Percentiles rank a stretch among this genome's conserved stretches.
Evolutionary conservation across 53 echinoderm and acorn worm species (phyloP).

Genomic region (Mesocentrotus franciscanus): DNA sequence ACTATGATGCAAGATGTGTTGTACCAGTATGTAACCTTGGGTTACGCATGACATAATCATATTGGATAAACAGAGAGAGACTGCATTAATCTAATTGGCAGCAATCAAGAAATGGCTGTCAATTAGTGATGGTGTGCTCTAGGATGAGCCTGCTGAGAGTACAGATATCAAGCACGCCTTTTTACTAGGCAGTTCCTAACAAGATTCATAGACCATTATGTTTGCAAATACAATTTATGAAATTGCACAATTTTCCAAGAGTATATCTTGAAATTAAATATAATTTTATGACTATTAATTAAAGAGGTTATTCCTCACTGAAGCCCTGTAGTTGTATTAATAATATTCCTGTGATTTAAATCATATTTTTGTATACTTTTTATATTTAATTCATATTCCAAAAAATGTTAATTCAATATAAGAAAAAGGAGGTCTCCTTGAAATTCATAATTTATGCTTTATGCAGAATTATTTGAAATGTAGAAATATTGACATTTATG

Average conservation of each 20-base stretch:
- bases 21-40: not conserved
- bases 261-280: not conserved
- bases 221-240: not conserved
- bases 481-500: too few relatives aligned
- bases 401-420: too few relatives aligned
- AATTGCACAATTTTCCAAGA: not conserved
- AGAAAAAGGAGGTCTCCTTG: too few relatives aligned
- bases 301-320: too few relatives aligned
- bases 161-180: not conserved
- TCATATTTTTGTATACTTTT: too few relatives aligned
- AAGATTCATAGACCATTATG: not conserved
- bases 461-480: too few relatives aligned
- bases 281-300: too few relatives aligned
- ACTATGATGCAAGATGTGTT: not conserved
- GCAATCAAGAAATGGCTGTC: conserved; percentile 3
- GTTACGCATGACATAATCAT: conserved; percentile 8
- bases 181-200: not conserved
- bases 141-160: not conserved
- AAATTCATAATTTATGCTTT: too few relatives aligned
- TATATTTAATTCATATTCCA: too few relatives aligned
- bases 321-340: too few relatives aligned
- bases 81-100: not conserved
- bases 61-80: conserved; percentile 9
- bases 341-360: too few relatives aligned
- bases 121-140: not conserved